Evolutionary conservation across 2,797 vertebrate species (phyloP).

Genomic region (Cuculus canorus): DNA sequence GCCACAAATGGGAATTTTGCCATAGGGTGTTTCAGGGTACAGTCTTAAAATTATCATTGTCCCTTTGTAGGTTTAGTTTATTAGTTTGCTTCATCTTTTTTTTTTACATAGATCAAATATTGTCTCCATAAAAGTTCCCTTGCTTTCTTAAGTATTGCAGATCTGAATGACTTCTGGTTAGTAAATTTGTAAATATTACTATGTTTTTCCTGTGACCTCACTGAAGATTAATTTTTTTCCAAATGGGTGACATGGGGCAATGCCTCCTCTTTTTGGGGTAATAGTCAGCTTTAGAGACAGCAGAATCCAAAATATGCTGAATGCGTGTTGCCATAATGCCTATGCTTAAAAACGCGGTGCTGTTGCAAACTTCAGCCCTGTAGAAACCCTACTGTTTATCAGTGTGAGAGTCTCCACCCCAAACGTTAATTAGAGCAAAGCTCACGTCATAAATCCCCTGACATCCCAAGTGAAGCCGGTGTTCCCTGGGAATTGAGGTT

Average conservation of each 20-base stretch:
- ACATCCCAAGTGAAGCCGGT: neutral
- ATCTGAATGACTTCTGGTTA: neutral
- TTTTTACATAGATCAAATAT: neutral
- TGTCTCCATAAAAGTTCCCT: neutral
- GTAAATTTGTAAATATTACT: neutral
- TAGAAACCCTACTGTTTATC: neutral
- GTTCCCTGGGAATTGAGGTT: neutral
- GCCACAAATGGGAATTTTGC: neutral
- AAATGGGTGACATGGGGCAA: neutral
- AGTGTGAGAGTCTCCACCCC: neutral
- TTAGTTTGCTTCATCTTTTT: neutral
- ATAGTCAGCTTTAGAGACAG: neutral
- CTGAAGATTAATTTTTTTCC: neutral
- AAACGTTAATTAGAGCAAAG: neutral
- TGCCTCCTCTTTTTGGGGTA: rapidly evolving
- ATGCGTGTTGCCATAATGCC: rapidly evolving
- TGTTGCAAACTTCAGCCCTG: neutral
- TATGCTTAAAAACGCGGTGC: neutral
- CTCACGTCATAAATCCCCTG: neutral
- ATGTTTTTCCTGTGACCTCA: neutral
- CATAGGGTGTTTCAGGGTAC: neutral
- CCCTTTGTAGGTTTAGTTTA: neutral
- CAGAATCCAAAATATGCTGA: neutral
- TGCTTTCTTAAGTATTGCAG: neutral
- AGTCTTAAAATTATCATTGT: neutral